phyloP scores from a whole-genome alignment of 2,113 vertebrate species.

The Microcebus murinus region DNA sequence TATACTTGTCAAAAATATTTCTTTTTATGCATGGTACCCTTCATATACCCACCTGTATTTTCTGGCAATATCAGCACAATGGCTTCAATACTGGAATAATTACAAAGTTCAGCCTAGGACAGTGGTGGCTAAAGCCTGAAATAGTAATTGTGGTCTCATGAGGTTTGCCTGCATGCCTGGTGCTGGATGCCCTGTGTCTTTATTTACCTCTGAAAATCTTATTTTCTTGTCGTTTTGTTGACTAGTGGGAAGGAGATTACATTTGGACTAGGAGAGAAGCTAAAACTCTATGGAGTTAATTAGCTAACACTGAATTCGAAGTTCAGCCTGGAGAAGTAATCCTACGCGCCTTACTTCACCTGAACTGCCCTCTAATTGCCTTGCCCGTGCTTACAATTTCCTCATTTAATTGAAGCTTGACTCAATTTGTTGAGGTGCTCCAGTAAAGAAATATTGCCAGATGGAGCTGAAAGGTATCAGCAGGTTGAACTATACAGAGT shows the following conservation, averaged over 20 bases:
- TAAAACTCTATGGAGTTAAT: constrained; percentile 79
- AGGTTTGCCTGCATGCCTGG: background rate
- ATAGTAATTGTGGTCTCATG: background rate
- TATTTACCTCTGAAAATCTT: constrained; percentile 39
- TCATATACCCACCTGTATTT: background rate
- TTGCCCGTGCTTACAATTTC: constrained; percentile 72
- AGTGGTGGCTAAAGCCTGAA: background rate
- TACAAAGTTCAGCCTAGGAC: background rate
- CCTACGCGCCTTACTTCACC: constrained; percentile 55
- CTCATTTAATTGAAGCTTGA: constrained; percentile 76
- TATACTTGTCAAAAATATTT: constrained; percentile 2
- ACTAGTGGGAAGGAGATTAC: constrained; percentile 69
- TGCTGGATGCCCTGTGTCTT: background rate
- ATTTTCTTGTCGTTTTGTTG: constrained; percentile 71
- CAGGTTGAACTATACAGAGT: constrained; percentile 56
- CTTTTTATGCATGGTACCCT: background rate
- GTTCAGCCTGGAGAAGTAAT: constrained; percentile 69
- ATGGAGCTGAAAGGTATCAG: constrained; percentile 56
- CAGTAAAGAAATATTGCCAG: constrained; percentile 41
- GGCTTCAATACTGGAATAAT: background rate
- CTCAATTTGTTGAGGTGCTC: constrained; percentile 71
- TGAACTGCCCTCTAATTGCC: constrained; percentile 70
- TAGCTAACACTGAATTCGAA: constrained; percentile 76
- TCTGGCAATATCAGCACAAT: background rate
- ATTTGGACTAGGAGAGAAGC: constrained; percentile 72